These are phyloP conservation scores for Cirrhinus mrigala DNA, from an alignment of 2,797 vertebrate genomes.

Conservation along the genomic window DNA sequence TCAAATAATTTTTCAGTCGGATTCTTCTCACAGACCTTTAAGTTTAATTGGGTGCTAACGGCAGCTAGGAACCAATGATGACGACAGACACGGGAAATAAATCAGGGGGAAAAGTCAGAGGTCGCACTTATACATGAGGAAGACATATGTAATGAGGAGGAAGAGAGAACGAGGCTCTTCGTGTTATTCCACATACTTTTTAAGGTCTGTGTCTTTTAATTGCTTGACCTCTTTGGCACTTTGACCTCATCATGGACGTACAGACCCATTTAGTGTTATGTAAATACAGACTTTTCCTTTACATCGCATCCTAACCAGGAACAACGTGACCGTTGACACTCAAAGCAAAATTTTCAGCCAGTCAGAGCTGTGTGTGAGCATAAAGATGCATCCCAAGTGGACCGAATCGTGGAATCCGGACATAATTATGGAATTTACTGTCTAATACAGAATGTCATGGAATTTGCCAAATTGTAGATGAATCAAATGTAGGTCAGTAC, in stretches of 20 bases:
- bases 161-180: conserved; percentile 54
- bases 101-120: conserved; percentile 67
- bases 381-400: not conserved
- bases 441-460: too few species aligned
- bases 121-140: conserved; percentile 69
- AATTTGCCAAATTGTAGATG: too few species aligned
- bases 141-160: conserved; percentile 68
- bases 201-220: conserved; percentile 32
- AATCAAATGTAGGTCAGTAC: too few species aligned
- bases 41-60: conserved; percentile 75
- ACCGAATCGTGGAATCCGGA: too few species aligned
- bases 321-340: not conserved
- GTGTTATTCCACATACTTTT: conserved; percentile 32
- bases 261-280: conserved; percentile 5
- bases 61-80: conserved; percentile 68
- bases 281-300: conserved; percentile 19
- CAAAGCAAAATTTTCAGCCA: not conserved
- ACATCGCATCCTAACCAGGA: conserved; percentile 5
- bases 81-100: conserved; percentile 69
- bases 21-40: conserved; percentile 73
- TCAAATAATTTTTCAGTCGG: conserved; percentile 67
- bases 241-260: conserved; percentile 13
- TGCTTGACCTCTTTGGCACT: conserved; percentile 26
- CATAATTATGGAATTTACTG: too few species aligned
- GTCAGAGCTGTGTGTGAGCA: conserved; percentile 4